Evolutionary conservation across 2,888 invertebrate species (phyloP), one percentile per base, ranked within the genome.

Genomic region (Plebejus argus): DNA sequence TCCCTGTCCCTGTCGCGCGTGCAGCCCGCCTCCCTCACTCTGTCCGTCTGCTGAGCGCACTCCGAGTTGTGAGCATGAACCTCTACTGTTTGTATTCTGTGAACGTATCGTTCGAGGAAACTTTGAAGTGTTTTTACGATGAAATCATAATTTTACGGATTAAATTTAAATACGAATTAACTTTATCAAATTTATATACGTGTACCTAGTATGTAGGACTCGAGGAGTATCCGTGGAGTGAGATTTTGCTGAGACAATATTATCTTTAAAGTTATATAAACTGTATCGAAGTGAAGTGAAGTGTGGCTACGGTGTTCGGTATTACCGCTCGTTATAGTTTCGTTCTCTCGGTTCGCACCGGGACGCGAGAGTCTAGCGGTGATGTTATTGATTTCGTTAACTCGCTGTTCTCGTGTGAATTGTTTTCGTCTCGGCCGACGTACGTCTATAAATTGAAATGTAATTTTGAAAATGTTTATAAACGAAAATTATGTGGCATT

Each of bases 241-340:
- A 94, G 93, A 93, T 91, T 93, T 91, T 91, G 91, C 88, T 86
- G 87, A 92, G 94, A 94, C 93, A 93, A 93, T 94, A 93, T 91
- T 92, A 92, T 90, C 89, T 89, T 90, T 90, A 92, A 89, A 88
- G 85, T 88, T 86, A 87, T 90, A 88, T 87, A 90, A 89, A n/a
- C n/a, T n/a, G 89, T 74, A 74, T 91, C 79, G 80, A 77, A 85
- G 85, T 85, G 85, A 85, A 83, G 85, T 82, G 86, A 86, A 81
- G 85, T 84, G 83, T 81, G 81, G 58, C 72, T 70, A 77, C 79
- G 28, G 74, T 74, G 74, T 74, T 39, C 53, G 49, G 74, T 74
- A 49, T 74, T 49, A 49, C 74, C 49, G 28, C 49, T 53, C 53
- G 15, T 53, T 18, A 15, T 15, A 53, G 23, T 7, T 53, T 74